These are phyloP conservation scores for Forpus xanthops DNA, from an alignment of 2,797 vertebrate species.

Conservation along the genomic window DNA sequence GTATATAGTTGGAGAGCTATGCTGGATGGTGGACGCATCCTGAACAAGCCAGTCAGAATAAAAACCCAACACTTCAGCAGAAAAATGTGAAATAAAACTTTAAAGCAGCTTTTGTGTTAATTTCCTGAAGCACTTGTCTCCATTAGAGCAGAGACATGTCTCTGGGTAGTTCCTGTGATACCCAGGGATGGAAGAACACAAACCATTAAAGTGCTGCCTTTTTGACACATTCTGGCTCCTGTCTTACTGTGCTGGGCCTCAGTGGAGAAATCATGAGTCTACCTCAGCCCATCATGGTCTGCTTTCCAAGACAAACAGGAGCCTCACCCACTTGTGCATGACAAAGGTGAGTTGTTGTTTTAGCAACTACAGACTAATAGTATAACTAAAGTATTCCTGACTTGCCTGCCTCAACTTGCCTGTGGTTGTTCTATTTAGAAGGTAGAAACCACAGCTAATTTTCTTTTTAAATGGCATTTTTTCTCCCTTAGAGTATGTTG, in stretches of 20 bases:
- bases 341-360: slow-evolving; percentile 43
- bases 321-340: neutral
- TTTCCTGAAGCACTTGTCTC: slow-evolving; percentile 60
- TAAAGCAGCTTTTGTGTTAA: slow-evolving; percentile 34
- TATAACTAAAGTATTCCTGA: neutral
- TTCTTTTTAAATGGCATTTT: neutral
- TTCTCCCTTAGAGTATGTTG: neutral
- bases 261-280: neutral
- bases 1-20: neutral
- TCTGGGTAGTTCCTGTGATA: slow-evolving; percentile 4
- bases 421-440: neutral
- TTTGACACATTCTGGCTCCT: slow-evolving; percentile 22
- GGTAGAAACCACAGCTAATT: slow-evolving; percentile 17
- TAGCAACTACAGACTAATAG: slow-evolving; percentile 16
- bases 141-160: slow-evolving; percentile 52
- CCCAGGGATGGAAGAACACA: neutral
- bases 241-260: neutral
- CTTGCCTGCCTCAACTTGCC: neutral
- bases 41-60: neutral
- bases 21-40: neutral
- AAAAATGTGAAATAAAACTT: slow-evolving; percentile 26
- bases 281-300: neutral
- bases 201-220: neutral
- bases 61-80: neutral
- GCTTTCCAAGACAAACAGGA: slow-evolving; percentile 52